Evolutionary conservation across 2,888 invertebrate genomes (phyloP), one percentile per base, ranked within the genome.

Genomic region (Agrenia bidenticulata): DNA sequence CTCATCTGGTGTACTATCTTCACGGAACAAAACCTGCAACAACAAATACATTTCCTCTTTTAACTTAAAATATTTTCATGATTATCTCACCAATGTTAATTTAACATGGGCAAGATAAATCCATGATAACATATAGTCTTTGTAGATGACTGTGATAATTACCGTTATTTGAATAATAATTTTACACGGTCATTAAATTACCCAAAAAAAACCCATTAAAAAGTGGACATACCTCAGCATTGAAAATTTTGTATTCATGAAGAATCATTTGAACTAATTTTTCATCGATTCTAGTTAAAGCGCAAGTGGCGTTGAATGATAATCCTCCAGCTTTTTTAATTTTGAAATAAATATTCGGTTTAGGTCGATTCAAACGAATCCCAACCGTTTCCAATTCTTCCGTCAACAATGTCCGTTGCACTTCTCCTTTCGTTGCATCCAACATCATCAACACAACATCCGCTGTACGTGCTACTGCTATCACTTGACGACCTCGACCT

Each of bases 391-490:
- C 99, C 80, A 99, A 84, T 80, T 99, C 99, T 70, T 86, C 88
- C 80, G 98, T 98, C 27, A 99, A 83, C 63, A 97, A 83, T 70
- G 89, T 87, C 68, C 93, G 86, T 80, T 99, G 99, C 49, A 95
- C 92, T n/a, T 58, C 58, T 23, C 95, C 94, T 81, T 99, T 99
- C 0, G 96, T 95, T 0, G 99, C 98, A 80, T 99, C 99, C 80
- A 99, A 81, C 98, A 99, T 99, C 92, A 99, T 99, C 26, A 99
- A 84, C 41, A 99, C 94, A 76, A 99, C 83, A 82, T 99, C 99
- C 0, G 98, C 94, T 2, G 99, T 99, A 77, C 99, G 85, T 0
- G 98, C 99, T 9, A 99, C 99, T 15, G 99, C 97, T 80, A 99
- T 99, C 11, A 99, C 95, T 54, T 62, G 24, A 5, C 54, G 26